These are phyloP conservation scores for Ophiodon elongatus DNA, from an alignment of 2,113 vertebrate species.

Conservation along the genomic window DNA sequence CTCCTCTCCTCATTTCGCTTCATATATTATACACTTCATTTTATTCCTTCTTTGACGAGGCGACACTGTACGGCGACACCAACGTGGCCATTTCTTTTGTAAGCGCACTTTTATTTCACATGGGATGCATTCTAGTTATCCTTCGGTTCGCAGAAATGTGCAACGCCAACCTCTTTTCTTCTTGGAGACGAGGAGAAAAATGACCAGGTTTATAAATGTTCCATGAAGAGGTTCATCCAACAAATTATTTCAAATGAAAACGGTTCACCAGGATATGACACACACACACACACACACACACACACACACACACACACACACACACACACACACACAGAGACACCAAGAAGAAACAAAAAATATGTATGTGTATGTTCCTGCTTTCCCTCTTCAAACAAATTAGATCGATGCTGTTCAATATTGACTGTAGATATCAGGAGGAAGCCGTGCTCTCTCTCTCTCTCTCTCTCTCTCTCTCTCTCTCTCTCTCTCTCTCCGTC, in stretches of 20 bases:
- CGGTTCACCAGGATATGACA: neutral
- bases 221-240: neutral
- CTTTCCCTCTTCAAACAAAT: constrained; percentile 23
- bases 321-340: constrained; percentile 11
- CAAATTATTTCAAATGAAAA: neutral
- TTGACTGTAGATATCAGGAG: constrained; percentile 43
- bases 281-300: neutral
- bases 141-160: too few species aligned
- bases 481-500: too few species aligned
- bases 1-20: too few species aligned
- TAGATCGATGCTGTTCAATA: constrained; percentile 46
- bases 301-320: constrained; percentile 6
- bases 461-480: too few species aligned
- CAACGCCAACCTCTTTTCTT: neutral
- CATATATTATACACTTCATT: too few species aligned
- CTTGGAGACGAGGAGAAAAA: neutral
- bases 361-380: neutral
- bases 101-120: too few species aligned
- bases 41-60: too few species aligned
- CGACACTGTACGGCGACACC: too few species aligned
- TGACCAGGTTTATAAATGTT: neutral
- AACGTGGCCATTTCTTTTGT: too few species aligned
- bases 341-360: neutral
- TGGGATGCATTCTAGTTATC: too few species aligned
- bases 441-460: constrained; percentile 13